A percentile compares a stretch with the other conserved stretches of the same genome.
Conservation (phyloP, 2,888 invertebrate species). For the Drosophila mercatorum region DNA sequence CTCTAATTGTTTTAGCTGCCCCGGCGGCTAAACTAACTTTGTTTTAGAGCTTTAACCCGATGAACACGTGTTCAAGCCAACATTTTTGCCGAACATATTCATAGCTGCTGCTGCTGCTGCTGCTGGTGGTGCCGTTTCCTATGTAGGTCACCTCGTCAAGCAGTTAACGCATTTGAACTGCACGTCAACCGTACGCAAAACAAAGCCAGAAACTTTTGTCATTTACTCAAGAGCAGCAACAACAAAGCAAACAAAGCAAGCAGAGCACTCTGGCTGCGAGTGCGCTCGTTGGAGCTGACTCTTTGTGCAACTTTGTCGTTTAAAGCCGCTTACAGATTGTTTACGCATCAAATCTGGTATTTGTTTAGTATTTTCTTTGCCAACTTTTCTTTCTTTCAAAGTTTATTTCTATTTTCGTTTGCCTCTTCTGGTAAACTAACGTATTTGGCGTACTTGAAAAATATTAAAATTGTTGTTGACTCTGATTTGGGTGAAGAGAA, state of each 20-base stretch:
- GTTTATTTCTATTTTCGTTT: neutral
- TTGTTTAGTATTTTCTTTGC: slow-evolving; percentile 23
- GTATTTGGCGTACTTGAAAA: neutral
- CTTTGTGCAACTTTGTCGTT: slow-evolving; percentile 46
- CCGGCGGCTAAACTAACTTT: slow-evolving; percentile 4
- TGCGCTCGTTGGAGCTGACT: slow-evolving; percentile 21
- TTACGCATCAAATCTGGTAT: slow-evolving; percentile 22
- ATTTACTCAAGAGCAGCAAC: slow-evolving; percentile 54
- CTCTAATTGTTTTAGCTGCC: slow-evolving; percentile 61
- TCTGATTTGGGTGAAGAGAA: neutral
- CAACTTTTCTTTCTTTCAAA: neutral
- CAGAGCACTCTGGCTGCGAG: slow-evolving; percentile 14
- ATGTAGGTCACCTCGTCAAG: slow-evolving; percentile 59
- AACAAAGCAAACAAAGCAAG: slow-evolving; percentile 26
- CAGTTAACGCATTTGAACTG: slow-evolving; percentile 79
- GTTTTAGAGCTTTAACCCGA: neutral
- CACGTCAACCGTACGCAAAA: slow-evolving; percentile 78
- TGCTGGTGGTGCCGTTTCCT: slow-evolving; percentile 11
- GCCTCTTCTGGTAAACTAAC: neutral
- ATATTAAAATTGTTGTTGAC: neutral
- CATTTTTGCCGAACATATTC: slow-evolving; percentile 21
- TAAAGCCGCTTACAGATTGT: slow-evolving; percentile 47
- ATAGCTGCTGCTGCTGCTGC: slow-evolving; percentile 18
- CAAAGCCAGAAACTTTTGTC: slow-evolving; percentile 76
- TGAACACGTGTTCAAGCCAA: slow-evolving; percentile 38